Base-by-base conservation (phyloP, 2,888 invertebrate genomes). In the Sarcophaga carnaria region DNA sequence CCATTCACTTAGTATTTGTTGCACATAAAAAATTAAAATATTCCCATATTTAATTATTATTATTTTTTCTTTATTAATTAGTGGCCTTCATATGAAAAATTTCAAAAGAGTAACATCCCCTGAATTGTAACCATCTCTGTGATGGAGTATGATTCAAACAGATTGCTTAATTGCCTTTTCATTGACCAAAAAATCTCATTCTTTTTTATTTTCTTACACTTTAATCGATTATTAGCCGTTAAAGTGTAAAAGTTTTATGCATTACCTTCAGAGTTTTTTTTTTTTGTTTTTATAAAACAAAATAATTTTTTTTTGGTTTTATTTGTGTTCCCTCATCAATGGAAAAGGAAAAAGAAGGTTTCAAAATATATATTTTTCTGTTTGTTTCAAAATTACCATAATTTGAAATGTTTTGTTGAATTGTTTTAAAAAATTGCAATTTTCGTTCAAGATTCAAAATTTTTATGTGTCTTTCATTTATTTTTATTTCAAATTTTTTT, bases 391-490 rank as follows among this genome's bases (percentile, higher is more conserved):
- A 62, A 78, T 78, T 78, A 67, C 71, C 75, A 80, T 75, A 75
- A 83, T 66, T 77, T 78, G 37, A 77, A 83, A 70, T 75, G 74
- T 66, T 74, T 80, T 80, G 64, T 64, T 37, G 27, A 27, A 27
- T 27, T 27, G 45, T 80, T 80, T 72, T 59, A 22, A 22, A 71
- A 37, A 71, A 72, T 80, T 80, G 27, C 64, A 59, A 64, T 79
- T 59, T 59, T 49, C 22, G 14, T 54, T 54, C 0, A 14, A 54
- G 17, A 54, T 17, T 37, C 12, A 54, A 54, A 17, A 17, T 49
- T 49, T 11, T 14, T 49, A 4, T 17, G 14, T 64, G 49, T 63
- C 59, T 80, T 80, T 27, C 64, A 59, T 63, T 79, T 59, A 47
- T 72, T n/a, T 62, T 69, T 64, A 14, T 11, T 66, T 4, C 27